These are phyloP conservation scores for Bombus balteatus DNA, from an alignment of 1,140 invertebrate species.

Conservation along the genomic window DNA sequence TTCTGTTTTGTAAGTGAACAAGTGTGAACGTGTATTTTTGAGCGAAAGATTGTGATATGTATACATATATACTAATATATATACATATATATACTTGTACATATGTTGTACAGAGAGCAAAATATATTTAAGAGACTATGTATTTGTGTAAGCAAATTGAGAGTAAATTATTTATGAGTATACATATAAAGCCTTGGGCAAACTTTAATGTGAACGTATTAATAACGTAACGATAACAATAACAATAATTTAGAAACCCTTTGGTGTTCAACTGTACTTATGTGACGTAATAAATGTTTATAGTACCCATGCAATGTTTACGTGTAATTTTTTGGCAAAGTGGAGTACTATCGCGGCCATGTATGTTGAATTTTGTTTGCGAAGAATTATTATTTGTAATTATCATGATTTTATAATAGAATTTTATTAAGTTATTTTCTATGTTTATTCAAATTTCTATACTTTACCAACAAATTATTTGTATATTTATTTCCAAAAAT, in stretches of 20 bases:
- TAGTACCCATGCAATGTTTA: conserved; percentile 68
- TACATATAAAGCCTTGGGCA: conserved; percentile 49
- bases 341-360: neutral
- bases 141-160: conserved; percentile 66
- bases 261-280: conserved; percentile 82
- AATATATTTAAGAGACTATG: conserved; percentile 72
- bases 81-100: conserved; percentile 64
- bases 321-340: neutral
- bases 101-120: conserved; percentile 76
- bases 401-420: neutral
- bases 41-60: conserved; percentile 63
- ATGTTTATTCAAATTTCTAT: neutral
- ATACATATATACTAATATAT: conserved; percentile 42
- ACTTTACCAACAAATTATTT: neutral
- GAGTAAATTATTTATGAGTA: conserved; percentile 73
- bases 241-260: conserved; percentile 77
- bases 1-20: conserved; percentile 1
- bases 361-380: neutral
- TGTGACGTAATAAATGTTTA: conserved; percentile 81
- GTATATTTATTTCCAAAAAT: neutral
- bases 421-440: neutral
- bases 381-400: neutral
- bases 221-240: conserved; percentile 69
- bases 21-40: conserved; percentile 30
- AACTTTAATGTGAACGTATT: conserved; percentile 64